A percentile compares a stretch with the other conserved stretches of the same genome.
These are phyloP conservation scores for Girardinus metallicus DNA, from an alignment of 2,797 vertebrate genomes.

Conservation along the genomic window DNA sequence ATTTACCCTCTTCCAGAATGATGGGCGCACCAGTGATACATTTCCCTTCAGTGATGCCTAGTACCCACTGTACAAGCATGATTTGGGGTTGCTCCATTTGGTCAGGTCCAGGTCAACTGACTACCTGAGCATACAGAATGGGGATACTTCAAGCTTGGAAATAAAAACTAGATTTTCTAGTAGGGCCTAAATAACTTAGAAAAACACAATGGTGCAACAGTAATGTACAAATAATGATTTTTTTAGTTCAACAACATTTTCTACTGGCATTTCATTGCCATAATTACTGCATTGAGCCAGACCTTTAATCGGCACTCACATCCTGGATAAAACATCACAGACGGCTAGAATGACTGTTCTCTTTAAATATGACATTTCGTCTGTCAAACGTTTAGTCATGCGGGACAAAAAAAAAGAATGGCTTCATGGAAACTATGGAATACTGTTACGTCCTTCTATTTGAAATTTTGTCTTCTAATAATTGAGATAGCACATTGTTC, in stretches of 20 bases:
- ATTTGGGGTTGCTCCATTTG: neutral
- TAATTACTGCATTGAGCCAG: slow-evolving; percentile 3
- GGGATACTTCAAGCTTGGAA: neutral
- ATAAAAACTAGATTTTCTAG: neutral
- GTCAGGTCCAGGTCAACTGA: neutral
- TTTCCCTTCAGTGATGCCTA: neutral
- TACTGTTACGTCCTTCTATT: neutral
- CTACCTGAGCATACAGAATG: neutral
- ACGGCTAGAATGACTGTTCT: slow-evolving; percentile 4
- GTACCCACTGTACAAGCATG: neutral
- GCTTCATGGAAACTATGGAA: neutral
- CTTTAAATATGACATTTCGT: neutral
- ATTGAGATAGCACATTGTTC: neutral
- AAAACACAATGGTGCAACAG: neutral
- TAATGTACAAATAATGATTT: neutral
- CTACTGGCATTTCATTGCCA: neutral
- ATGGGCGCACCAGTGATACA: neutral
- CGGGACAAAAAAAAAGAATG: neutral
- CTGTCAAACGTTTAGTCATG: slow-evolving; percentile 1
- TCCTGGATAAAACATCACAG: neutral
- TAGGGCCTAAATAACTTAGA: neutral
- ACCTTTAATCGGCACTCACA: neutral
- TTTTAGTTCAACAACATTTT: neutral
- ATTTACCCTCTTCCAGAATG: neutral
- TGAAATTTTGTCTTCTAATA: neutral